Evolutionary conservation across 2,113 vertebrate species (phyloP).

Genomic region (Glareola pratincola): DNA sequence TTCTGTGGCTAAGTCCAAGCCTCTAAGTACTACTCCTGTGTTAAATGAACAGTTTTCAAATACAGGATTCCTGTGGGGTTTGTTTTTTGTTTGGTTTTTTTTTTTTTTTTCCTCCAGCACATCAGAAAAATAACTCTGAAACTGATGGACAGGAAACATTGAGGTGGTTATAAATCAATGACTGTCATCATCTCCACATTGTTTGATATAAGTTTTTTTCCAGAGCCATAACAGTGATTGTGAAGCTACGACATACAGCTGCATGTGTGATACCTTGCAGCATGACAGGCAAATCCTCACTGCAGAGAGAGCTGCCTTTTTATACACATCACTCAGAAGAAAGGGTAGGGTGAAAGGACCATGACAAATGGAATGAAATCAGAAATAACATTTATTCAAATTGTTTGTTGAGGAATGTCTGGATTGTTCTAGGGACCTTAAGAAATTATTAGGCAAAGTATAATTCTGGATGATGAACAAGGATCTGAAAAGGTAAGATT

Average conservation of each 20-base stretch:
- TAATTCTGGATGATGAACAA: background rate
- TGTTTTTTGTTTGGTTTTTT: too few relatives aligned
- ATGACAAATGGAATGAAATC: background rate
- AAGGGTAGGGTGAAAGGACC: background rate
- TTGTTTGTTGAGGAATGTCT: background rate
- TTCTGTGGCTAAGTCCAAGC: background rate
- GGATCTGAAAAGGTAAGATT: background rate
- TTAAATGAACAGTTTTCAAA: background rate
- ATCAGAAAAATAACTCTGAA: background rate
- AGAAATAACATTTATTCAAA: background rate
- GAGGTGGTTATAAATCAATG: background rate
- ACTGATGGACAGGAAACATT: background rate
- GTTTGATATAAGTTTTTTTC: background rate
- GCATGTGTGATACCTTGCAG: too few relatives aligned
- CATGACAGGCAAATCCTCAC: background rate
- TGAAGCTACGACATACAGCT: background rate
- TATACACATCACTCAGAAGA: background rate
- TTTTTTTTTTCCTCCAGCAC: background rate
- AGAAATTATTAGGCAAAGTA: background rate
- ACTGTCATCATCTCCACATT: background rate
- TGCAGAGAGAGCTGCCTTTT: background rate
- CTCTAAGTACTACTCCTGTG: background rate
- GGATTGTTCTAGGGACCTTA: background rate
- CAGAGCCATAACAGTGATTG: background rate
- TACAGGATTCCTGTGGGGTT: background rate